Evolutionary conservation across 2,113 vertebrate genomes (phyloP), one percentile per base, ranked within the genome.

Genomic region (Azemiops feae): DNA sequence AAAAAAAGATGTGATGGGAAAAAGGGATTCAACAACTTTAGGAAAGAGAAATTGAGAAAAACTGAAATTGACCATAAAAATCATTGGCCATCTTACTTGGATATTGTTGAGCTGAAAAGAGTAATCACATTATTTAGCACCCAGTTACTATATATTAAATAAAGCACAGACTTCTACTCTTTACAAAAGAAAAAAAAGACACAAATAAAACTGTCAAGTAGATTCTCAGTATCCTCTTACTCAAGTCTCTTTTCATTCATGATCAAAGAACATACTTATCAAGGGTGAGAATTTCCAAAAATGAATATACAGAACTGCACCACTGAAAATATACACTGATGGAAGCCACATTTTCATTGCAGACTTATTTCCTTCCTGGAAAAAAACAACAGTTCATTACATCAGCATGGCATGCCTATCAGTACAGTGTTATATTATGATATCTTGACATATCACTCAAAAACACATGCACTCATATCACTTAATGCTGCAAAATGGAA

Each of bases 221-320:
- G 9, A 55, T 55, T 88, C 7, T 89, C 50, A 4, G 0, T 11
- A 55, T 18, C n/a, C 47, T 30, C 47, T 54, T 18, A 45, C 52
- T 92, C 25, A 16, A 34, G 30, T 92, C 20, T 52, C 22, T 39
- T 20, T 69, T 43, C 4, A 43, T 43, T 74, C 43, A 55, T 55
- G 34, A 89, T 18, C 43, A 96, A 94, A 87, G 91, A 92, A 14
- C 85, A 53, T 88, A 95, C 88, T 43, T 43, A 22, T 22, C 74
- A 81, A 81, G 34, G 20, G 74, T 81, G 34, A 81, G 34, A 39
- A 81, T 81, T 20, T 81, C 34, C 74, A 81, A 22, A 34, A 43
- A 81, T 39, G 20, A 22, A 22, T 43, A 22, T 43, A 81, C 8
- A 43, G 74, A 43, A 81, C 7, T 58, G n/a, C 23, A 43, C 54